Conservation (phyloP, 2,888 invertebrate species). For the Eretmocerus hayati region DNA sequence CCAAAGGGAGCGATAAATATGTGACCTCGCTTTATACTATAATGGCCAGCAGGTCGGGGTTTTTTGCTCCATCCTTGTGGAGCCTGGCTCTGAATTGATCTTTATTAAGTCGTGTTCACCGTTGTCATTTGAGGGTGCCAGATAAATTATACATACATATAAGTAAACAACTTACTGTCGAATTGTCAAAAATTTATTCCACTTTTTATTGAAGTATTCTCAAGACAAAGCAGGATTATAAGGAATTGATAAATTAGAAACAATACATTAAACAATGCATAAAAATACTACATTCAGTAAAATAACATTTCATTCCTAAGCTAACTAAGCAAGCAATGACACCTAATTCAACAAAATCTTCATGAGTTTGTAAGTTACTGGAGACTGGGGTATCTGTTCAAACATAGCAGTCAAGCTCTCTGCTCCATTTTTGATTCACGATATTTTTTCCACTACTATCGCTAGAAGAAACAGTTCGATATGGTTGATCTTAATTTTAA, state of each 20-base stretch:
- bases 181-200: background rate
- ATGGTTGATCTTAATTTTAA: constrained; percentile 20
- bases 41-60: too few relatives aligned
- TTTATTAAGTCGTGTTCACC: too few relatives aligned
- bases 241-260: too few relatives aligned
- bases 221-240: too few relatives aligned
- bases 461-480: constrained; percentile 22
- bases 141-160: too few relatives aligned
- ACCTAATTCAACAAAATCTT: constrained; percentile 23
- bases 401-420: constrained; percentile 21
- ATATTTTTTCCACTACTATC: constrained; percentile 13
- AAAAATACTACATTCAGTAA: constrained; percentile 22
- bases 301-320: constrained; percentile 25
- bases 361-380: constrained; percentile 15
- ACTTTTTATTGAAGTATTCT: too few relatives aligned
- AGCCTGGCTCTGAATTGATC: too few relatives aligned
- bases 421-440: constrained; percentile 20
- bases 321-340: constrained; percentile 26
- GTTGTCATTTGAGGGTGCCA: too few relatives aligned
- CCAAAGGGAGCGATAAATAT: too few relatives aligned
- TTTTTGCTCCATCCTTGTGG: too few relatives aligned
- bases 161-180: too few relatives aligned
- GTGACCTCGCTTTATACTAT: too few relatives aligned
- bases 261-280: constrained; percentile 15
- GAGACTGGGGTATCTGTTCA: constrained; percentile 21